Base-by-base conservation (phyloP, 92 coral and sea anemone genomes). In the Diadumene lineata region DNA sequence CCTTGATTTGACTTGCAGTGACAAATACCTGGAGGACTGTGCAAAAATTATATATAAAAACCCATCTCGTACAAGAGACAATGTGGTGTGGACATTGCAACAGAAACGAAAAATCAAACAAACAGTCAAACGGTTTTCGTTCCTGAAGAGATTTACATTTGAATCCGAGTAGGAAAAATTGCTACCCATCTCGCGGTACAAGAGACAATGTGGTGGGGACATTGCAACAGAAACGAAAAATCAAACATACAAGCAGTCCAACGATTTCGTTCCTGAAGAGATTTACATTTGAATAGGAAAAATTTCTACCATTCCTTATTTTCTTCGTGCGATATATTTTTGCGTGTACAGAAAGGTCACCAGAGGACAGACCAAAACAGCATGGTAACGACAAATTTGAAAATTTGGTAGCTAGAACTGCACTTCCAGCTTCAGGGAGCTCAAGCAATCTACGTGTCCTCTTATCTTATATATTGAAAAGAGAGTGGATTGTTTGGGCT, bases 131-230 rank as follows among this genome's bases (percentile, higher is more conserved):
- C 65, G 72, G 43, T 84, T 66, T 82, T 79, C 88, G 0, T 94
- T 84, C 60, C 67, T 91, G 17, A 94, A 76, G 64, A 75, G 75
- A 60, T 92, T 82, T 34, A 70, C 76, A n/a, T 92, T 86, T 50
- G 85, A 79, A 2, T 81, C 90, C 51, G 77, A 72, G 21, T 72
- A 38, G 48, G 13, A 38, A 55, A 72, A 32, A 70, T 11, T 56
- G 18, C 16, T 43, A 43, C 48, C 13, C 48, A 38, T 38, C 13
- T 4, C n/a, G n/a, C n/a, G n/a, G 31, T 31, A 88, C 98, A 53
- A 85, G 98, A 56, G 30, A 75, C 25, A 84, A 58, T 17, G 87
- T 94, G 28, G 81, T 79, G 17, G 91, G 98, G 98, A 81, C 92
- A 29, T 57, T 79, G 11, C 19, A 68, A 27, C 86, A 86, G 50